Percentiles rank a stretch among this genome's conserved stretches.
phyloP scores from a whole-genome alignment of 2,797 vertebrate genomes.

The Pogoniulus pusillus region DNA sequence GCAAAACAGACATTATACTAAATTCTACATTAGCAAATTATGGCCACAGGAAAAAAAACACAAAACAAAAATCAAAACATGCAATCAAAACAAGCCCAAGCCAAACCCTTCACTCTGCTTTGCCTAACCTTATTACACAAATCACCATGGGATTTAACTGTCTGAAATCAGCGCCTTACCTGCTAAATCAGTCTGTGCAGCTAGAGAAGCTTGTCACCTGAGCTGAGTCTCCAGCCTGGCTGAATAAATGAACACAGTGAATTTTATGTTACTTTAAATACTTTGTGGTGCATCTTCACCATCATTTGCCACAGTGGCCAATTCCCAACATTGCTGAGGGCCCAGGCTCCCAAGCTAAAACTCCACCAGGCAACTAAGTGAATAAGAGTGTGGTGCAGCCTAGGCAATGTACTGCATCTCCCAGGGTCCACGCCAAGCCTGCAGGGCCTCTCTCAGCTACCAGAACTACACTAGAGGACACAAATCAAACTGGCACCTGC shows the following conservation, averaged over 20 bases:
- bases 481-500: background rate
- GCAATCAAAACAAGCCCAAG: too few relatives aligned
- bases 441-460: background rate
- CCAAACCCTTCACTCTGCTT: background rate
- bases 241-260: background rate
- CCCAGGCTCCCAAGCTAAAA: background rate
- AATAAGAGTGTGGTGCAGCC: accelerated
- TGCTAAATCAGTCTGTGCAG: too few relatives aligned
- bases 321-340: accelerated
- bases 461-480: background rate
- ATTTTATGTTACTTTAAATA: background rate
- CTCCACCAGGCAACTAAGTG: background rate
- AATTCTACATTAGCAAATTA: background rate
- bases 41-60: background rate
- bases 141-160: background rate
- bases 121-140: background rate
- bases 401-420: background rate
- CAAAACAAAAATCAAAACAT: background rate
- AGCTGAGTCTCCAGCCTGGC: background rate
- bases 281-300: background rate
- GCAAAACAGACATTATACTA: background rate
- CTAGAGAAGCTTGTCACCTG: background rate
- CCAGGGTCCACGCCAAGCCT: background rate
- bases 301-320: background rate
- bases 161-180: background rate